These are phyloP conservation scores for Nesidiocoris tenuis DNA, from an alignment of 2,888 invertebrate genomes.

Conservation along the genomic window DNA sequence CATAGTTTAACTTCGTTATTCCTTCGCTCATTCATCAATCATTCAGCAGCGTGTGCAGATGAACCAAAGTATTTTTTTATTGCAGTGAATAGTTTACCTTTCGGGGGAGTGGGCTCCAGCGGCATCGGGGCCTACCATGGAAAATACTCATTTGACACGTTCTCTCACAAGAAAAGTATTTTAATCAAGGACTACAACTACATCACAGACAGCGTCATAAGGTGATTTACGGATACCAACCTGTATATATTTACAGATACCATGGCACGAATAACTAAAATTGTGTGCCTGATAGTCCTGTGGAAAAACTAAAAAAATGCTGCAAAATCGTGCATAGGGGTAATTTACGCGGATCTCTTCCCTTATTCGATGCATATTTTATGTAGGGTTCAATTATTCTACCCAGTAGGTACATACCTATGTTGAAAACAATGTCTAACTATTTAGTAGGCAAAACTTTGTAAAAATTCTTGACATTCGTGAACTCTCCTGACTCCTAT, in stretches of 20 bases:
- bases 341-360: no score
- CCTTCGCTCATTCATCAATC: background rate
- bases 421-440: no score
- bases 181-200: constrained; percentile 60
- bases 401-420: background rate
- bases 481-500: no score
- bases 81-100: constrained; percentile 87
- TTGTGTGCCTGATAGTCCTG: background rate
- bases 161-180: constrained; percentile 86
- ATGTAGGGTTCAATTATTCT: background rate
- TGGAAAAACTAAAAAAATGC: no score
- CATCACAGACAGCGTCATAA: constrained; percentile 12
- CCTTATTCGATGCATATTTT: background rate
- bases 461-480: no score
- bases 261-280: background rate
- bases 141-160: constrained; percentile 84
- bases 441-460: no score
- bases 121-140: constrained; percentile 96
- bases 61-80: constrained; percentile 48
- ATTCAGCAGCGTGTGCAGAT: no score
- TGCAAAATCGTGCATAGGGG: background rate
- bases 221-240: no score
- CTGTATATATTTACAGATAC: background rate
- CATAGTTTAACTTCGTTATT: no score
- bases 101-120: constrained; percentile 93